A percentile compares a stretch with the other conserved stretches of the same genome.
Evolutionary conservation across 2,888 invertebrate genomes (phyloP).

Genomic region (Tenthredo scrophulariae): DNA sequence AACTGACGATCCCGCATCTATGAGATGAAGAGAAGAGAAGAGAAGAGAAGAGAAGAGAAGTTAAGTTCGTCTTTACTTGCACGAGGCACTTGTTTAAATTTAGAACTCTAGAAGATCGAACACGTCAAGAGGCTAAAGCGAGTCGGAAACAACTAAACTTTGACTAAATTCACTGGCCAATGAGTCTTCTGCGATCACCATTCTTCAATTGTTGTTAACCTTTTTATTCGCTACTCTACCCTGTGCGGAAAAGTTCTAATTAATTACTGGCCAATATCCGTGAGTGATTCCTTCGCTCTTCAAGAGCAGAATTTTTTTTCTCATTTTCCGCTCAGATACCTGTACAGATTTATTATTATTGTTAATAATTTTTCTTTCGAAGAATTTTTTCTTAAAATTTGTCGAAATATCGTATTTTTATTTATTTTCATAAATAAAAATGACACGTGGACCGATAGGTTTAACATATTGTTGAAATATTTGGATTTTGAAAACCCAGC

Average conservation of each 20-base stretch:
- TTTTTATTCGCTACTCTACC: neutral
- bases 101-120: slow-evolving; percentile 40
- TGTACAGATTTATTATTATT: neutral
- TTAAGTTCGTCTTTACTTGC: slow-evolving; percentile 23
- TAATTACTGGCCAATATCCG: slow-evolving; percentile 2
- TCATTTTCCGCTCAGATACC: neutral
- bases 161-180: slow-evolving; percentile 7
- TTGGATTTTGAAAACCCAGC: neutral
- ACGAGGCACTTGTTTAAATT: slow-evolving; percentile 49
- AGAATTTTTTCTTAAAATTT: neutral
- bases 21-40: slow-evolving; percentile 1
- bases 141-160: slow-evolving; percentile 4
- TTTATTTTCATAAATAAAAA: neutral
- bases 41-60: slow-evolving; percentile 5
- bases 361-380: neutral
- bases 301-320: neutral
- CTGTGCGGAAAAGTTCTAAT: neutral
- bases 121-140: slow-evolving; percentile 28
- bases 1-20: slow-evolving; percentile 1
- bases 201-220: neutral
- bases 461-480: neutral
- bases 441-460: neutral
- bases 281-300: neutral
- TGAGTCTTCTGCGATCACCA: neutral
- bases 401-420: neutral